Evolutionary conservation across 2,797 vertebrate genomes (phyloP).

Genomic region (Halcyon leucocephala): DNA sequence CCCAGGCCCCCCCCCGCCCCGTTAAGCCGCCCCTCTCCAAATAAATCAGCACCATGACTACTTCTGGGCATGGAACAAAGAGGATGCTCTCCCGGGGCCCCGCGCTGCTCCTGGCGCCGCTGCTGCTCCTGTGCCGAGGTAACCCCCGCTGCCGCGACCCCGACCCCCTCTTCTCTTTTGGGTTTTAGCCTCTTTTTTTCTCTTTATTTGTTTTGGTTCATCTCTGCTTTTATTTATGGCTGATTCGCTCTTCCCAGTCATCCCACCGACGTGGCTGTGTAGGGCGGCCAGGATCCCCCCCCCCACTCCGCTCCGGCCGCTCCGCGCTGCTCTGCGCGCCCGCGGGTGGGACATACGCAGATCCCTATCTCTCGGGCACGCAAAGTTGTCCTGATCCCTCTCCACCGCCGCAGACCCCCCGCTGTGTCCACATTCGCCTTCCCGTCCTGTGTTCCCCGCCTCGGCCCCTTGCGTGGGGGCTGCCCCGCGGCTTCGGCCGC

Average conservation of each 20-base stretch:
- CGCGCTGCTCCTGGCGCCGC: conserved; percentile 53
- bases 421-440: not conserved
- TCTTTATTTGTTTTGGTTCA: not conserved
- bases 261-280: not conserved
- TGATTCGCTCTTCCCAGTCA: not conserved
- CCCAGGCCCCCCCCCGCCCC: not conserved
- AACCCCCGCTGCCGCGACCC: not conserved
- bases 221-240: not conserved
- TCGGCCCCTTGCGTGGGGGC: not conserved
- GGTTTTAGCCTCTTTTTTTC: not conserved
- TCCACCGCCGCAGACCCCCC: not conserved
- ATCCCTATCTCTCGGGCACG: not conserved
- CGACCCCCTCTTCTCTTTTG: not conserved
- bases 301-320: too few relatives aligned
- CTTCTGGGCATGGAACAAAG: conserved; percentile 60
- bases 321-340: not conserved
- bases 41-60: conserved; percentile 64
- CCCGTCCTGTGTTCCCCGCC: not conserved
- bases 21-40: not conserved
- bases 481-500: not conserved
- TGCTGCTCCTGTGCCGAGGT: conserved; percentile 70
- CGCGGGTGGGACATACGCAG: not conserved
- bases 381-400: not conserved
- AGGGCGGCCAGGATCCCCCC: not conserved
- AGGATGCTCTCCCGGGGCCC: conserved; percentile 55